A percentile compares a stretch with the other conserved stretches of the same genome.
These are phyloP conservation scores for Lytechinus variegatus DNA, from an alignment of 35 echinoderm and acorn worm species.

Conservation along the genomic window DNA sequence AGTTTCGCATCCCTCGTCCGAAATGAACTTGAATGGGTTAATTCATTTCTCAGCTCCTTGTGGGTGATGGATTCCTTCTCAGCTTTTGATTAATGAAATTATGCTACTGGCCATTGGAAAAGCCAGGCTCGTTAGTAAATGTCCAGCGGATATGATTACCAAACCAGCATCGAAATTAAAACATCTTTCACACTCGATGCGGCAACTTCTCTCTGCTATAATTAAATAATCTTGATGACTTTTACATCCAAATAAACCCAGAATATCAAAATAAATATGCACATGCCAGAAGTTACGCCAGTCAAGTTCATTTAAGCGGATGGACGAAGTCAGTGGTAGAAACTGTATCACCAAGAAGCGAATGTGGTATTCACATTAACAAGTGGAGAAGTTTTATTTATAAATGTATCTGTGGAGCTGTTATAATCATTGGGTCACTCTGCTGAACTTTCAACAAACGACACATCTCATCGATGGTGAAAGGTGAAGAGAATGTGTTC, in stretches of 20 bases:
- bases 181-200: neutral
- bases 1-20: neutral
- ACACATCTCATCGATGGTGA: neutral
- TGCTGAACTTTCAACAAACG: neutral
- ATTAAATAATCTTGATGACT: neutral
- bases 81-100: neutral
- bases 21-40: neutral
- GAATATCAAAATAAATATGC: neutral
- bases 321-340: neutral
- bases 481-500: neutral
- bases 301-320: neutral
- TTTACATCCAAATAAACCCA: neutral
- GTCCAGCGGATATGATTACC: neutral
- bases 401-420: neutral
- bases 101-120: neutral
- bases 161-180: neutral
- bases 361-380: neutral
- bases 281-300: neutral
- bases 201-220: neutral
- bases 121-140: neutral
- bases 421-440: conserved; percentile 3
- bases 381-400: neutral
- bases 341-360: neutral
- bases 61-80: neutral
- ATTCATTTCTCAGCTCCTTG: neutral